These are phyloP conservation scores for Sebastes nivosus DNA, from an alignment of 2,797 vertebrate genomes.

Conservation along the genomic window DNA sequence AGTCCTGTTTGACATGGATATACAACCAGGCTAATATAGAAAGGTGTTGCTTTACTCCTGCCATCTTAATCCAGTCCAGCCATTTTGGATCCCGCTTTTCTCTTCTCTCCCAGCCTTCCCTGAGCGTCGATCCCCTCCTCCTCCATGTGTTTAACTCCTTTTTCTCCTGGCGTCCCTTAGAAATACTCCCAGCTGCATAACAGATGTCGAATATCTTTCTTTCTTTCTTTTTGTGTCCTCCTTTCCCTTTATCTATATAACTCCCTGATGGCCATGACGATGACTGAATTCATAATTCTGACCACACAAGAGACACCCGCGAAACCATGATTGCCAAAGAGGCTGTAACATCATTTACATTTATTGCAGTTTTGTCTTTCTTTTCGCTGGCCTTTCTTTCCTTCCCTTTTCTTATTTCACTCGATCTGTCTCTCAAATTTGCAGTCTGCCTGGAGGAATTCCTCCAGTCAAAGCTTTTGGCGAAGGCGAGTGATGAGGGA, in stretches of 20 bases:
- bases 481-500: conserved; percentile 32
- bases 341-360: conserved; percentile 26
- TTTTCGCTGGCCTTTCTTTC: background rate
- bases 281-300: conserved; percentile 37
- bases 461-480: conserved; percentile 51
- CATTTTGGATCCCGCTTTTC: conserved; percentile 68
- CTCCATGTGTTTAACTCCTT: conserved; percentile 64
- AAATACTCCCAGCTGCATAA: conserved; percentile 74
- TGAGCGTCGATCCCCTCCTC: conserved; percentile 43
- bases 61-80: conserved; percentile 68
- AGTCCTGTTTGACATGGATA: conserved; percentile 1
- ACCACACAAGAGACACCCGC: conserved; percentile 9
- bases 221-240: conserved; percentile 13
- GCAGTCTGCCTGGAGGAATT: conserved; percentile 42
- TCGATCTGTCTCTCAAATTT: conserved; percentile 20
- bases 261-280: conserved; percentile 7
- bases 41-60: conserved; percentile 44
- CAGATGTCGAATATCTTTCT: conserved; percentile 71
- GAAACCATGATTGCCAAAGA: conserved; percentile 2
- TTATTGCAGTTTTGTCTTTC: conserved; percentile 10
- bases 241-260: conserved; percentile 18
- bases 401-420: conserved; percentile 9
- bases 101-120: conserved; percentile 53
- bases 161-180: conserved; percentile 55
- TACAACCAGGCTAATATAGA: conserved; percentile 12